Conservation (phyloP, 2,888 invertebrate species). For the Ischnura elegans region DNA sequence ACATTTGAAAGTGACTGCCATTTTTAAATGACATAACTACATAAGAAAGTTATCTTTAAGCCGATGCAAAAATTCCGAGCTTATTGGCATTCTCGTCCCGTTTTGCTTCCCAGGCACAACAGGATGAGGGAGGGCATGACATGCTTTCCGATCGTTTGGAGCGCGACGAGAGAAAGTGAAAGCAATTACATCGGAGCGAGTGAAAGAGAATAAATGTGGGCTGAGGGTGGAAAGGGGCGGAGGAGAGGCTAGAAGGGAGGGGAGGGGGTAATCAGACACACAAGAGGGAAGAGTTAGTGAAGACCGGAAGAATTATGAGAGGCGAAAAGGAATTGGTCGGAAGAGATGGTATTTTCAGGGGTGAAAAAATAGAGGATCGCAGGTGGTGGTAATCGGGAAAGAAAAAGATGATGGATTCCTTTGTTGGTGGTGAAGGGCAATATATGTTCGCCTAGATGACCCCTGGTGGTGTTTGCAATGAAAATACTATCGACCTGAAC, state of each 20-base stretch:
- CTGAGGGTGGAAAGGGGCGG: background rate
- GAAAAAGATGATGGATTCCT: background rate
- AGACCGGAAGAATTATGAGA: background rate
- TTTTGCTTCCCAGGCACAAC: constrained; percentile 4
- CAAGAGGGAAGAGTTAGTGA: background rate
- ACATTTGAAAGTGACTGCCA: background rate
- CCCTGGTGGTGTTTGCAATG: background rate
- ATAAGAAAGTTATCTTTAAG: background rate
- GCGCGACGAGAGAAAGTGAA: constrained; percentile 24
- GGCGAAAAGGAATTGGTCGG: background rate
- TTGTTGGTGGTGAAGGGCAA: background rate
- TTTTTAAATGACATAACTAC: constrained; percentile 25
- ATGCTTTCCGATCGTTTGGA: background rate
- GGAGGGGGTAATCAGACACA: background rate
- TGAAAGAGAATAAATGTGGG: background rate
- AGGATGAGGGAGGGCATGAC: background rate
- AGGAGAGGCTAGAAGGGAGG: background rate
- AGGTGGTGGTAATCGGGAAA: background rate
- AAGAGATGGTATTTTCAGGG: background rate
- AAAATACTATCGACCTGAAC: constrained; percentile 19
- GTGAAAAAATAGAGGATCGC: background rate
- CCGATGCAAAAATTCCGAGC: background rate
- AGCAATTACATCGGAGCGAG: background rate
- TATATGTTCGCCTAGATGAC: background rate
- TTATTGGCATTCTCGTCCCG: constrained; percentile 35